A percentile compares a stretch with the other conserved stretches of the same genome.
phyloP scores from a whole-genome alignment of 2,888 invertebrate species.

The Isoperla grammatica region DNA sequence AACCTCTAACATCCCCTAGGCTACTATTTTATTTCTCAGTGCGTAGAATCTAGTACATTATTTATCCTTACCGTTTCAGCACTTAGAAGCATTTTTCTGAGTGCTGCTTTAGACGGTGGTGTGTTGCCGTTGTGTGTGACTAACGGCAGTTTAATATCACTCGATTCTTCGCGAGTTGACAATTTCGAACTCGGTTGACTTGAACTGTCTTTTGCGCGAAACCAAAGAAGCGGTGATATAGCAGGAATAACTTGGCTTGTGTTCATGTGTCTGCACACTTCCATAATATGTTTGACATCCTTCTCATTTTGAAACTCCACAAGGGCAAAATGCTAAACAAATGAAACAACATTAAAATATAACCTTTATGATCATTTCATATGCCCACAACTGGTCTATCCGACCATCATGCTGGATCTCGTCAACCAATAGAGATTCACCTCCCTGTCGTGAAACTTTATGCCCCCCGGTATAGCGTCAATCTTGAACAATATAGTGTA shows the following conservation, averaged over 20 bases:
- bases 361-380: background rate
- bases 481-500: no score
- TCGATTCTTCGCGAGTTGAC: background rate
- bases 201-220: conserved; percentile 47
- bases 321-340: conserved; percentile 63
- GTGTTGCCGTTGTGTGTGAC: conserved; percentile 18
- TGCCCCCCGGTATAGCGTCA: no score
- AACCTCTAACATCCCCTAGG: no score
- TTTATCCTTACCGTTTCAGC: conserved; percentile 24
- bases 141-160: background rate
- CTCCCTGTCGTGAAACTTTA: no score
- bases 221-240: conserved; percentile 68
- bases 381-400: no score
- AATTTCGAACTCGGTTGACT: background rate
- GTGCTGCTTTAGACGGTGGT: background rate
- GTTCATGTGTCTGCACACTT: conserved; percentile 52
- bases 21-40: no score
- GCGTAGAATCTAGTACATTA: no score
- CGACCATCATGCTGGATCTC: no score
- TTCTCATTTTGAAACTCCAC: conserved; percentile 60
- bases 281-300: conserved; percentile 52
- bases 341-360: conserved; percentile 14
- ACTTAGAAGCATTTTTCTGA: conserved; percentile 13
- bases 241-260: conserved; percentile 56
- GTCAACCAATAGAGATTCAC: no score